Evolutionary conservation across 2,888 invertebrate species (phyloP).

Genomic region (Macropis europaea): DNA sequence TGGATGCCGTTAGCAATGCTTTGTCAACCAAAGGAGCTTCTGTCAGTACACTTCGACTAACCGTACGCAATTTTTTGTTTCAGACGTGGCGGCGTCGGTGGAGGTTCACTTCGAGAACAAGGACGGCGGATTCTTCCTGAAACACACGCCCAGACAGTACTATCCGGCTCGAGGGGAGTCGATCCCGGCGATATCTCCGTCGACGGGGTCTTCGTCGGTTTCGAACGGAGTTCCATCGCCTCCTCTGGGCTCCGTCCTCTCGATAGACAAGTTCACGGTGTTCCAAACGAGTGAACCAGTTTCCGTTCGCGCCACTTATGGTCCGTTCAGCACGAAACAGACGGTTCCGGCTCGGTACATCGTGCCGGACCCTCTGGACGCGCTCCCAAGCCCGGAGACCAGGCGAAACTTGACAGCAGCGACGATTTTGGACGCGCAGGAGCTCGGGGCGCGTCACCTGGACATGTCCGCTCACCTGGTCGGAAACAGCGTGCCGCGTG

Average conservation of each 20-base stretch:
- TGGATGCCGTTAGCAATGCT: too few relatives aligned
- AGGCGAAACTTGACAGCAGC: slow-evolving; percentile 76
- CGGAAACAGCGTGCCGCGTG: slow-evolving; percentile 91
- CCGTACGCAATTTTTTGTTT: slow-evolving; percentile 72
- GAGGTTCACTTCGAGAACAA: slow-evolving; percentile 96
- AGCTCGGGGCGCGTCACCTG: slow-evolving; percentile 87
- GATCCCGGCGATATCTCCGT: slow-evolving; percentile 36
- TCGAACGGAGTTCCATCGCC: slow-evolving; percentile 76
- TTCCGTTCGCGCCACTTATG: slow-evolving; percentile 94
- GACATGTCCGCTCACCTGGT: slow-evolving; percentile 97
- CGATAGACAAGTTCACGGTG: slow-evolving; percentile 94
- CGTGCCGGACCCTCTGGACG: slow-evolving; percentile 91
- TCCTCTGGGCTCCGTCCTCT: slow-evolving; percentile 86
- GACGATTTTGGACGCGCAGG: slow-evolving; percentile 82
- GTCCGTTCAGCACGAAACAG: slow-evolving; percentile 97
- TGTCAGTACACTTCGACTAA: too few relatives aligned
- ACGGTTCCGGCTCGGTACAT: slow-evolving; percentile 95
- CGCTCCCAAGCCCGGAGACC: slow-evolving; percentile 79
- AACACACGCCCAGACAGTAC: slow-evolving; percentile 89
- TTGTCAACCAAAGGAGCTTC: too few relatives aligned
- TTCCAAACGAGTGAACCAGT: slow-evolving; percentile 95
- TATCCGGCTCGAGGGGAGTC: slow-evolving; percentile 77
- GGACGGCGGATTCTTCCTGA: slow-evolving; percentile 94
- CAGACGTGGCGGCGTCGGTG: slow-evolving; percentile 87
- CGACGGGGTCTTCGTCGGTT: slow-evolving; percentile 42